Base-by-base conservation (phyloP, 64 coral and sea anemone genomes). In the Dendrophyllia cribrosa region DNA sequence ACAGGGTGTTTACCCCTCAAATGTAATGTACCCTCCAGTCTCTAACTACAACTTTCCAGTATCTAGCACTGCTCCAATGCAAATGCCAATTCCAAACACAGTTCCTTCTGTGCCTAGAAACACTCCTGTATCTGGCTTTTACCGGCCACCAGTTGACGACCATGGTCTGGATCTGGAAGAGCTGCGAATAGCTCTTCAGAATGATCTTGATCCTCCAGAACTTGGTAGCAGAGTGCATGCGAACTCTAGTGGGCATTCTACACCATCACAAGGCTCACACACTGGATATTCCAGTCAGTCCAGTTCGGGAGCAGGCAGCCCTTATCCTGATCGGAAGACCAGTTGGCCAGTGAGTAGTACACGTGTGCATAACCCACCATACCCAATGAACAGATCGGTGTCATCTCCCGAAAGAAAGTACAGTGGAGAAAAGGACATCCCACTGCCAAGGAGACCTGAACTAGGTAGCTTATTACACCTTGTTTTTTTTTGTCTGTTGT, bases 11-110 rank as follows among this genome's bases (percentile, higher is more conserved):
- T 51, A 84, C 46, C 62, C 19, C 47, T 45, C 45, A 21, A 84
- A 84, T 67, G 19, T 59, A 66, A 84, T 67, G 61, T 84, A 84
- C 80, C 80, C 80, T 22, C 80, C 62, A 45, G 80, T 67, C 19
- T 45, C 80, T 24, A 66, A 15, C 17, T 67, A 84, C 47, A 51
- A 21, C 45, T 84, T 67, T 9, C 7, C 60, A 8, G 12, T 59
- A 21, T n/a, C 80, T 17, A 68, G 59, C 20, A 51, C 61, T 84
- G 45, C 16, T 65, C 61, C 80, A 84, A 45, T 84, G 45, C 80
- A 84, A 47, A 68, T 84, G 80, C 80, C 61, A 5, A 45, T 61
- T 19, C 43, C 61, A 51, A 84, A 24, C 6, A 67, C 61, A 22
- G 62, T 51, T 48, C 80, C 80, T 11, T 84, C 80, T 22, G 80